Evolutionary conservation across 1,140 invertebrate species (phyloP).

Genomic region (Trissolcus basalis): DNA sequence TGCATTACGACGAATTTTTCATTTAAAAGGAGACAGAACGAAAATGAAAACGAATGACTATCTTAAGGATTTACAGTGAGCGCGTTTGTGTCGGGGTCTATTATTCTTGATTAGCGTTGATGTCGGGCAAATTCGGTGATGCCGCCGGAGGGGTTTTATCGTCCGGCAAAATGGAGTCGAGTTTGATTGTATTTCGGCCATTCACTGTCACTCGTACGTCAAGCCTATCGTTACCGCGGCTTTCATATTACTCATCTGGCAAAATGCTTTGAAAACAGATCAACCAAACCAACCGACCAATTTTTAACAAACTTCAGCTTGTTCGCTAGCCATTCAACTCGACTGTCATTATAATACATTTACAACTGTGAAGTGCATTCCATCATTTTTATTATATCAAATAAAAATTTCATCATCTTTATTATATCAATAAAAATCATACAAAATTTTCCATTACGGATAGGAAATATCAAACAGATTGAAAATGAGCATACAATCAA

Average conservation of each 20-base stretch:
- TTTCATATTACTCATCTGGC: slow-evolving; percentile 27
- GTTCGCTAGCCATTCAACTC: too few species aligned
- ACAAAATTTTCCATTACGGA: too few species aligned
- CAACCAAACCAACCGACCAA: too few species aligned
- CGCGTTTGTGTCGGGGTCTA: slow-evolving; percentile 19
- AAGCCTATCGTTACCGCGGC: slow-evolving; percentile 9
- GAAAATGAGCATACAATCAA: too few species aligned
- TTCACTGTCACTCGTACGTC: slow-evolving; percentile 43
- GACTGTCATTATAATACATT: too few species aligned
- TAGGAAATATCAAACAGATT: too few species aligned
- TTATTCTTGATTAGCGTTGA: slow-evolving; percentile 60
- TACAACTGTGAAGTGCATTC: too few species aligned
- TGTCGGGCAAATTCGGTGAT: slow-evolving; percentile 42
- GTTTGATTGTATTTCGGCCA: slow-evolving; percentile 42
- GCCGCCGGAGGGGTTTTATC: background rate
- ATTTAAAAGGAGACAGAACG: slow-evolving; percentile 28
- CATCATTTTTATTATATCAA: too few species aligned
- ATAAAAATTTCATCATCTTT: too few species aligned
- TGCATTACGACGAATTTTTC: slow-evolving; percentile 29
- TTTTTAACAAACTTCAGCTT: too few species aligned
- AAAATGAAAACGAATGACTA: slow-evolving; percentile 57
- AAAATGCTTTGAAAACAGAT: slow-evolving; percentile 4
- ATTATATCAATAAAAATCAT: too few species aligned
- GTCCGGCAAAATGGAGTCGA: background rate
- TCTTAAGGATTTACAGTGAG: slow-evolving; percentile 27